Base-by-base conservation (phyloP, 2,888 invertebrate genomes). In the Cephalotes varians region DNA sequence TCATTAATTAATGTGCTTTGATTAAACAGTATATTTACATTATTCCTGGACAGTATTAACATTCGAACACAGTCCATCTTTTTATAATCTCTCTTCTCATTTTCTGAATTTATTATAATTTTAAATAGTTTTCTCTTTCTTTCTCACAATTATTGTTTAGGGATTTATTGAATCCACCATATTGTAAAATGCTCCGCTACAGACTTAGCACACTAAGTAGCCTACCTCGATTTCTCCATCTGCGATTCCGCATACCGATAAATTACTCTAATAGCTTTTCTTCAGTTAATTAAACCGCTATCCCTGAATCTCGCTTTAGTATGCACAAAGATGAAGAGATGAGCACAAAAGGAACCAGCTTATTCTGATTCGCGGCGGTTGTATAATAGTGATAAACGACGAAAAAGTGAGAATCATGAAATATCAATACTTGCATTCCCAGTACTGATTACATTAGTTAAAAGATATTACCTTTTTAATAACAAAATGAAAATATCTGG, bases 211-310 rank as follows among this genome's bases (percentile, higher is more conserved):
- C 81, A 67, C 72, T 82, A 87, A 89, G 74, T 85, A 86, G 69
- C 80, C 65, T 76, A 80, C 83, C 83, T 83, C 64, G 64, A 58
- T 85, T 88, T 82, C 83, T 58, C 44, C 74, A 65, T 76, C 72
- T 84, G 71, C 74, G 83, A 60, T 74, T 71, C 40, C 72, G 79
- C 74, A 60, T 34, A 60, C 84, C 85, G 86, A 90, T 90, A 90
- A 90, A 90, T 90, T 87, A 88, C 85, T 76, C 85, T 90, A 90
- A 90, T 90, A 88, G 88, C 90, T 84, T 87, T 86, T 73, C 88
- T 83, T 83, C 84, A 67, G 88, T 88, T 90, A 91, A 90, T 90
- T 90, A 90, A 90, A 81, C 85, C 74, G 64, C 56, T 58, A 71
- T 58, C 76, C 76, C 73, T 44, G 15, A 54, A 71, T 79, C 71